Evolutionary conservation across 1,140 invertebrate species (phyloP).

Genomic region (Rhopalosiphum padi): DNA sequence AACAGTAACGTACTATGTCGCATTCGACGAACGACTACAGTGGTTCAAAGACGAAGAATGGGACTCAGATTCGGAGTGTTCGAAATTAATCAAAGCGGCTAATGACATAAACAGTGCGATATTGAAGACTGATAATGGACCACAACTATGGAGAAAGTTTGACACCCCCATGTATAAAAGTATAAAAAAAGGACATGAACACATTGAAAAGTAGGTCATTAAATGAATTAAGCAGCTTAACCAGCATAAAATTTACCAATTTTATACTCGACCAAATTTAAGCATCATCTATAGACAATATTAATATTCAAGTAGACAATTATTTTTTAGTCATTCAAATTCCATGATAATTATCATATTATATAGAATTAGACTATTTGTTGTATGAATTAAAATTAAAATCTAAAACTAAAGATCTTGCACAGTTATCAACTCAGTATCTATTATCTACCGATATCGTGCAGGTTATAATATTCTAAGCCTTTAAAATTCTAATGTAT

Average conservation of each 20-base stretch:
- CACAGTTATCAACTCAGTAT: too few relatives aligned
- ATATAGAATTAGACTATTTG: too few relatives aligned
- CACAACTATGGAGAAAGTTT: conserved; percentile 74
- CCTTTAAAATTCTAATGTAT: too few relatives aligned
- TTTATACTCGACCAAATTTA: conserved; percentile 10
- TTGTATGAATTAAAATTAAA: too few relatives aligned
- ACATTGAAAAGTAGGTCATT: conserved; percentile 76
- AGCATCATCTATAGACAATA: too few relatives aligned
- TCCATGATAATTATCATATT: too few relatives aligned
- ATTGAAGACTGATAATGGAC: conserved; percentile 78
- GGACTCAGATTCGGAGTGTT: conserved; percentile 69
- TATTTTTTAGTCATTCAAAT: too few relatives aligned
- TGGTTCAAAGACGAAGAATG: conserved; percentile 72
- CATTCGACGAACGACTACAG: conserved; percentile 73
- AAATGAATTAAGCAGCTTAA: background rate
- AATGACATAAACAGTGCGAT: conserved; percentile 75
- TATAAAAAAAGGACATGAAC: conserved; percentile 73
- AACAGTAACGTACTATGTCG: conserved; percentile 75
- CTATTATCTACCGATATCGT: too few relatives aligned
- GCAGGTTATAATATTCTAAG: too few relatives aligned
- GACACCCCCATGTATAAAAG: conserved; percentile 77
- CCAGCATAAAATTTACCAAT: background rate
- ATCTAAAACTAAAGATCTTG: too few relatives aligned
- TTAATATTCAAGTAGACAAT: too few relatives aligned
- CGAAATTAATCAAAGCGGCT: conserved; percentile 75